Conservation (phyloP, 1,140 invertebrate genomes). For the Pseudobourletiella spinata region DNA sequence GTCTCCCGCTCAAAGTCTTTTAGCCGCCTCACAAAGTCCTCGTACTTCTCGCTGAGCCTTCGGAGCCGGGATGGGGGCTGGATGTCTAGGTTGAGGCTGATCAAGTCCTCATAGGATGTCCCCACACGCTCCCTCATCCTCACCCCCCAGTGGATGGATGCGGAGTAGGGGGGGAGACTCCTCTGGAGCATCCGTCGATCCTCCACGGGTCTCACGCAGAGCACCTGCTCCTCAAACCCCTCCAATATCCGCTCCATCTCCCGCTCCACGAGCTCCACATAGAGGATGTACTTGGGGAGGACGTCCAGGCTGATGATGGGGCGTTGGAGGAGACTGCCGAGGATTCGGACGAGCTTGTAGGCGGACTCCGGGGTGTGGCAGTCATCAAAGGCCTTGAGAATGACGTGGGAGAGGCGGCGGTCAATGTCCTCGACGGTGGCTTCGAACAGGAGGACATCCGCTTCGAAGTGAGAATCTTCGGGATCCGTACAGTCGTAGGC, state of each 20-base stretch:
- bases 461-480: conserved; percentile 69
- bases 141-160: conserved; percentile 66
- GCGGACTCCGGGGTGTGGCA: conserved; percentile 76
- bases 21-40: conserved; percentile 42
- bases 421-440: conserved; percentile 75
- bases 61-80: not conserved
- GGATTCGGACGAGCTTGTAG: conserved; percentile 84
- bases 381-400: conserved; percentile 86
- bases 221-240: conserved; percentile 25
- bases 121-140: conserved; percentile 66
- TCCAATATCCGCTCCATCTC: conserved; percentile 54
- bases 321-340: conserved; percentile 72
- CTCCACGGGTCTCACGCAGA: conserved; percentile 2
- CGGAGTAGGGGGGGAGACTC: conserved; percentile 71
- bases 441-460: conserved; percentile 71
- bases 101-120: conserved; percentile 51
- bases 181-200: conserved; percentile 52
- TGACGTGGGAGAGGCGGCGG: conserved; percentile 73
- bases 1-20: conserved; percentile 37
- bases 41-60: conserved; percentile 33
- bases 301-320: conserved; percentile 82
- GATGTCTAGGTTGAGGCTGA: conserved; percentile 33
- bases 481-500: conserved; percentile 77
- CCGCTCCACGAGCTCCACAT: conserved; percentile 64
- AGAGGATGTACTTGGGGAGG: conserved; percentile 65